Evolutionary conservation across 2,888 invertebrate genomes (phyloP), one percentile per base, ranked within the genome.

Genomic region (Chouioia cunea): DNA sequence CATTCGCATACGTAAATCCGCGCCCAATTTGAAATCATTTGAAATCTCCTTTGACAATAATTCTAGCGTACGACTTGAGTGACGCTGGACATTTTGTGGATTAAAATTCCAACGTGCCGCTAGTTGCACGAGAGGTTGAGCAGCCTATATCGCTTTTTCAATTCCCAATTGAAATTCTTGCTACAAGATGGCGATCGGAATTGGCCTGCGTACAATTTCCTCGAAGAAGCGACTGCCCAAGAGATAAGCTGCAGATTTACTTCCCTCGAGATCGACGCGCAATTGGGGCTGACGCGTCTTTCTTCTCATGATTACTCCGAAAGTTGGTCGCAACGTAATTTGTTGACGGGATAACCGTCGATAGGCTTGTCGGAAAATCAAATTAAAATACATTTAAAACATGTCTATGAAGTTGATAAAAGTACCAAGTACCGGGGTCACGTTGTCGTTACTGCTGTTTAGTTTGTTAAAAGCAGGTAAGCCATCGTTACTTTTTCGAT

Each of bases 131-230:
- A n/a, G n/a, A n/a, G n/a, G n/a, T n/a, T n/a, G n/a, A n/a, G n/a
- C n/a, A n/a, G n/a, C n/a, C n/a, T n/a, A n/a, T n/a, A n/a, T n/a
- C n/a, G n/a, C n/a, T n/a, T n/a, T n/a, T n/a, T n/a, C n/a, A n/a
- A n/a, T n/a, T n/a, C 12, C 36, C 36, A 10, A 6, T 36, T 36
- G 36, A 36, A 12, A 36, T 36, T 36, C 36, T 53, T 64, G 36
- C 64, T 64, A 15, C n/a, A 14, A 69, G 69, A 64, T 69, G 69
- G 69, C 64, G 46, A 52, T 63, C 4, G 12, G n/a, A 20, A 6
- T 14, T 14, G 16, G 16, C 47, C 60, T 23, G 54, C 60, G 54
- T 47, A 20, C n/a, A 50, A 52, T 52, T 18, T 22, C 23, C 43
- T 43, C 20, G 53, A 18, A 47, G 47, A 59, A 59, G 46, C 59